A percentile compares a stretch with the other conserved stretches of the same genome.
phyloP scores from a whole-genome alignment of 2,113 vertebrate genomes.

The Atractosteus spatula region DNA sequence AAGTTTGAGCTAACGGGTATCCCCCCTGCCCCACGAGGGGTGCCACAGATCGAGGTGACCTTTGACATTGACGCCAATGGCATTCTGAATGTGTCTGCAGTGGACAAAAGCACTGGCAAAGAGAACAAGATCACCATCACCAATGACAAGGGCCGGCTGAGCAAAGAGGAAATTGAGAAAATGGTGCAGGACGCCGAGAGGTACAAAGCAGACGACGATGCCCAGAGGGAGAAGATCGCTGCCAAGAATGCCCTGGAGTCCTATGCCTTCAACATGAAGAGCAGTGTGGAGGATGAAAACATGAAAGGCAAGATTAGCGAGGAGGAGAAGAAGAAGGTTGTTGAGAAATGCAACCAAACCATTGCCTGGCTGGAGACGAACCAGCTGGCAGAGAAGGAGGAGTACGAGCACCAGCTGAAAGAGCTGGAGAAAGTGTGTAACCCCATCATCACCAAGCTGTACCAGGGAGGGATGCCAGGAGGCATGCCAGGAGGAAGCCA shows the following conservation, averaged over 20 bases:
- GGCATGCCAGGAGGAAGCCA: conserved; percentile 21
- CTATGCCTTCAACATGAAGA: conserved; percentile 35
- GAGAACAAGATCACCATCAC: conserved; percentile 29
- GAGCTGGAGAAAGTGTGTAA: conserved; percentile 36
- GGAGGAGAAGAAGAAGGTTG: conserved; percentile 18
- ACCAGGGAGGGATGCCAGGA: conserved; percentile 24
- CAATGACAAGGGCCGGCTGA: conserved; percentile 29
- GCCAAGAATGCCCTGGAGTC: conserved; percentile 36
- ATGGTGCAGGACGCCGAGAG: conserved; percentile 34
- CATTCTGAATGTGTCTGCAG: conserved; percentile 24
- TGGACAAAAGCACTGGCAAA: conserved; percentile 26
- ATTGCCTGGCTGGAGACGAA: conserved; percentile 33
- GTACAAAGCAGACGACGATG: not conserved
- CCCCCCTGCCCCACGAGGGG: conserved; percentile 21
- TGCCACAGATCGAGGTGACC: conserved; percentile 30
- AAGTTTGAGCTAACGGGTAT: conserved; percentile 27
- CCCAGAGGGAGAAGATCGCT: conserved; percentile 13
- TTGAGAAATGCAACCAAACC: conserved; percentile 30
- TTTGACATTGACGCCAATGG: conserved; percentile 31
- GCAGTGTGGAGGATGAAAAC: conserved; percentile 27
- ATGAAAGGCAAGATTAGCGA: conserved; percentile 24
- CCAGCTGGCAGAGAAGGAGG: conserved; percentile 34
- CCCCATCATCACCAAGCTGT: conserved; percentile 29
- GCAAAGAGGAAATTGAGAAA: conserved; percentile 32
- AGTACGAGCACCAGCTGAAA: conserved; percentile 30